Evolutionary conservation across 2,888 invertebrate species (phyloP), one percentile per base, ranked within the genome.

Genomic region (Cephus spinipes): DNA sequence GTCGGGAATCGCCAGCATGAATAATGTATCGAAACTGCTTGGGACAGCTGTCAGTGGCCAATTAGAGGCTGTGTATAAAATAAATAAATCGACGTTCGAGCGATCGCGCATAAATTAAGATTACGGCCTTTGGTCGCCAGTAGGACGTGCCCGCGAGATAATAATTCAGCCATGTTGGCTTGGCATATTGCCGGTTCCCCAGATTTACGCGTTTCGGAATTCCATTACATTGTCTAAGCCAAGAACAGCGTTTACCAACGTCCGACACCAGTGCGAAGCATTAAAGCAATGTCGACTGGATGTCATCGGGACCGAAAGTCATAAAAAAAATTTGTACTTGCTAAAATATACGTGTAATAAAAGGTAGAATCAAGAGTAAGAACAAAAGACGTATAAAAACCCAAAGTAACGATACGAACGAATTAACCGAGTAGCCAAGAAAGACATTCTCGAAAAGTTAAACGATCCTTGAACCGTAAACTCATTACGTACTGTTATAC

Each of bases 31-130:
- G 82, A 71, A 79, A 69, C 77, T 79, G 73, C 40, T 12, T 73
- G 77, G 55, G 79, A 79, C 85, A 85, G 86, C 86, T 87, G 87
- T 86, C 87, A 87, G 83, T 83, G 84, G 81, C 86, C 87, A 87
- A 87, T 87, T 87, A 87, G 84, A 83, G 83, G 78, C 83, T 76
- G 79, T 81, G 83, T 80, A 83, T 82, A 85, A 84, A 84, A 84
- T 85, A 85, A 87, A 87, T 87, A 87, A 87, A 86, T 86, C 82
- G 84, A 85, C 82, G 81, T 80, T 77, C 81, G 77, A 83, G 80
- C 83, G 82, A 85, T 85, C 82, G 82, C 80, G 84, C 85, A 85
- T 86, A 86, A 87, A 86, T 86, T 87, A 86, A 84, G 83, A 85
- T 83, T 81, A 79, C 80, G 85, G 85, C 83, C 85, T 87, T 83